phyloP scores from a whole-genome alignment of 2,797 vertebrate species.

The Melanotaenia trifasciata region DNA sequence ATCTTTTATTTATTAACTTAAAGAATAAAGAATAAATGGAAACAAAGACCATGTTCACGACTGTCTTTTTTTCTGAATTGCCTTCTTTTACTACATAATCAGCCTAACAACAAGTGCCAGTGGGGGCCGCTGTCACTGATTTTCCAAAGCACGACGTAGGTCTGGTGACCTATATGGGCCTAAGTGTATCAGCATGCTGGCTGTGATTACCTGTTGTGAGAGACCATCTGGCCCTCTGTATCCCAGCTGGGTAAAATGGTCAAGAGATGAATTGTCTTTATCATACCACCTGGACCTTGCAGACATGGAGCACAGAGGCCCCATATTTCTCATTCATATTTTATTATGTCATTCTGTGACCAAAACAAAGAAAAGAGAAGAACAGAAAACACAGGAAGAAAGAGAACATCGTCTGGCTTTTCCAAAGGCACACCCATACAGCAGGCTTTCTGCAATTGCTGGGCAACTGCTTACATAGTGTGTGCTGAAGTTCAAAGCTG shows the following conservation, averaged over 20 bases:
- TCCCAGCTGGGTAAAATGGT: constrained; percentile 68
- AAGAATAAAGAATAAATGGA: neutral
- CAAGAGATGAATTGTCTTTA: constrained; percentile 66
- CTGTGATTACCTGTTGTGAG: constrained; percentile 78
- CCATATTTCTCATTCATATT: constrained; percentile 65
- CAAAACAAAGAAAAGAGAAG: constrained; percentile 25
- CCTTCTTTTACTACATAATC: constrained; percentile 4
- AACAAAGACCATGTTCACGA: neutral
- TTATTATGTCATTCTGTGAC: constrained; percentile 56
- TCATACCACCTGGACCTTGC: constrained; percentile 71
- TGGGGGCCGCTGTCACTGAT: constrained; percentile 18
- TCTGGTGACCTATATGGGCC: constrained; percentile 69
- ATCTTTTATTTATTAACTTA: neutral
- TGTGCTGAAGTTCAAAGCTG: constrained; percentile 66
- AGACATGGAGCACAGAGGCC: constrained; percentile 37
- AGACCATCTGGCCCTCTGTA: constrained; percentile 77
- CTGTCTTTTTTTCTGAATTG: constrained; percentile 4
- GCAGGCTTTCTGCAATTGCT: constrained; percentile 67
- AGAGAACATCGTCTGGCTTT: constrained; percentile 46
- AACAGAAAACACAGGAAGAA: neutral
- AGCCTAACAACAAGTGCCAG: constrained; percentile 14
- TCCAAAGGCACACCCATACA: constrained; percentile 33
- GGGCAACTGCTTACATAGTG: constrained; percentile 60
- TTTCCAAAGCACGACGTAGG: constrained; percentile 38
- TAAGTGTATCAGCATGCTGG: constrained; percentile 69